Percentiles rank a stretch among this genome's conserved stretches.
phyloP scores from a whole-genome alignment of 1,140 invertebrate genomes.

The Heliconius melpomene region DNA sequence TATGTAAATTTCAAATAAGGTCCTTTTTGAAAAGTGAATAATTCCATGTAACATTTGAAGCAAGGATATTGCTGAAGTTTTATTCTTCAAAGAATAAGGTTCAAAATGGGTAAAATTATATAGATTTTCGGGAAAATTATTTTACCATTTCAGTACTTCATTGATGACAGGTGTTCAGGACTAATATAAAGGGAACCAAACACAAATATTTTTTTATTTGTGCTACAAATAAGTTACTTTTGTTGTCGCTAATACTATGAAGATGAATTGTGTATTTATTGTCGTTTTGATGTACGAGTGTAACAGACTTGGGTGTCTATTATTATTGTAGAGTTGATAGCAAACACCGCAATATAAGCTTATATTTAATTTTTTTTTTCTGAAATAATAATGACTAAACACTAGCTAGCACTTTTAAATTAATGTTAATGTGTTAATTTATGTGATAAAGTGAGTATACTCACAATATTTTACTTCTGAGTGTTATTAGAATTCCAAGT shows the following conservation, averaged over 20 bases:
- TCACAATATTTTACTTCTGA: too few relatives aligned
- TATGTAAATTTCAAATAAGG: conserved; percentile 9
- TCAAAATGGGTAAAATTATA: neutral
- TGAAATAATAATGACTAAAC: too few relatives aligned
- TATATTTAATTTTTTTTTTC: too few relatives aligned
- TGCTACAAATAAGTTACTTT: neutral
- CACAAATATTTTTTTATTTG: neutral
- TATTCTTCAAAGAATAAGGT: neutral
- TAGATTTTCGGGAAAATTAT: neutral
- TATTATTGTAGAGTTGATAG: too few relatives aligned
- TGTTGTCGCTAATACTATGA: neutral
- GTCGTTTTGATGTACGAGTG: neutral
- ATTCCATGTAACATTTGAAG: neutral
- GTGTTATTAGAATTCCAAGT: too few relatives aligned
- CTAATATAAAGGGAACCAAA: neutral
- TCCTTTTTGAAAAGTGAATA: conserved; percentile 5
- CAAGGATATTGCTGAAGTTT: neutral
- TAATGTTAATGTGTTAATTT: too few relatives aligned
- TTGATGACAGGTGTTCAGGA: neutral
- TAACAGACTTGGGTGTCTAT: neutral
- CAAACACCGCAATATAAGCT: too few relatives aligned
- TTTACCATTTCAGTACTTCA: neutral
- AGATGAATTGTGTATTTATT: neutral
- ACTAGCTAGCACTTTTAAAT: too few relatives aligned
- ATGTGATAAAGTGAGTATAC: too few relatives aligned